Conservation (phyloP, 2,113 vertebrate genomes). For the Seriola rivoliana region DNA sequence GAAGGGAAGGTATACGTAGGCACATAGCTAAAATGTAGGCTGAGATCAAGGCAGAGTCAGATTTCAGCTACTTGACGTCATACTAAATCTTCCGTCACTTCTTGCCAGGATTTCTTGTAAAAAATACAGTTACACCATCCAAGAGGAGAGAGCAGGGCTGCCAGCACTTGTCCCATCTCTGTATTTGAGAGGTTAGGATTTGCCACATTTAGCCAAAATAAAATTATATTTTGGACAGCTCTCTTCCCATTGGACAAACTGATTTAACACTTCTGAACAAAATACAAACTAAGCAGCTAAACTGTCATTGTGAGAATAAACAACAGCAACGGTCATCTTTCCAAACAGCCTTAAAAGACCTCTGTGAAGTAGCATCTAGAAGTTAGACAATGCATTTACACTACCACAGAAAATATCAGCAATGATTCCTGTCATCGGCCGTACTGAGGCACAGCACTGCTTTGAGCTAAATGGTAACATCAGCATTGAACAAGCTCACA, state of each 20-base stretch:
- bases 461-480: too few relatives aligned
- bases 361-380: not conserved
- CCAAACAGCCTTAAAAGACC: not conserved
- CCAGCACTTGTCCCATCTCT: not conserved
- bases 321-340: not conserved
- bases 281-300: not conserved
- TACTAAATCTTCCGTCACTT: constrained; percentile 30
- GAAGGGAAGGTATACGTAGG: constrained; percentile 28
- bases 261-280: constrained; percentile 3
- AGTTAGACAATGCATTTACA: not conserved
- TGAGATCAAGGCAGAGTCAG: constrained; percentile 36
- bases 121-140: constrained; percentile 23
- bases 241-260: not conserved
- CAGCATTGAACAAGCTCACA: too few relatives aligned
- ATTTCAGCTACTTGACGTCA: constrained; percentile 45
- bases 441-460: too few relatives aligned
- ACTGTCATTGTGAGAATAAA: not conserved
- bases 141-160: constrained; percentile 11
- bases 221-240: not conserved
- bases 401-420: not conserved
- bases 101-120: constrained; percentile 35
- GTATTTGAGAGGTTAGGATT: not conserved
- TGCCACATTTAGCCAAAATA: constrained; percentile 14
- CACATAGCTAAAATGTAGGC: constrained; percentile 47
- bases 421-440: not conserved